These are phyloP conservation scores for Moxostoma hubbsi DNA, from an alignment of 2,797 vertebrate genomes.

Conservation along the genomic window DNA sequence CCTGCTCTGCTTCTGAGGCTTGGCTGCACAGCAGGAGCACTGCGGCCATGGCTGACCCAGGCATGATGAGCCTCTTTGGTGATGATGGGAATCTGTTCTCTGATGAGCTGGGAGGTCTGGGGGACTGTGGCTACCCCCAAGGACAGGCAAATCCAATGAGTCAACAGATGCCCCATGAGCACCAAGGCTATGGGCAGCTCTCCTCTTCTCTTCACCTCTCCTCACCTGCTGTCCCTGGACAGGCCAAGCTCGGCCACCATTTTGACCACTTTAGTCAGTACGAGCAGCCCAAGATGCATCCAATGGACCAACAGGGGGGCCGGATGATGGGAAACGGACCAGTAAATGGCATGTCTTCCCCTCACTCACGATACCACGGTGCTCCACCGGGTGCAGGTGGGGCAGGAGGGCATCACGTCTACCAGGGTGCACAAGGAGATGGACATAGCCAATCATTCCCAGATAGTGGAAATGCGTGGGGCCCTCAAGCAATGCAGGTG, in stretches of 20 bases:
- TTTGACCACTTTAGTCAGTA: conserved; percentile 95
- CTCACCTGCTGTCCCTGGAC: conserved; percentile 84
- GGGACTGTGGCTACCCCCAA: conserved; percentile 93
- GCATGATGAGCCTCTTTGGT: conserved; percentile 98
- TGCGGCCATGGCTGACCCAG: conserved; percentile 92
- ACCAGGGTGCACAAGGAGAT: conserved; percentile 85
- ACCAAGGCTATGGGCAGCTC: conserved; percentile 87
- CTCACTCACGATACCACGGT: conserved; percentile 91
- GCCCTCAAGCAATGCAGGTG: conserved; percentile 83
- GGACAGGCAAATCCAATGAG: conserved; percentile 89
- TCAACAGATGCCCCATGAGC: conserved; percentile 88
- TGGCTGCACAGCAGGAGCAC: conserved; percentile 64
- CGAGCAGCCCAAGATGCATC: conserved; percentile 89
- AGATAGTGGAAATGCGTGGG: conserved; percentile 84
- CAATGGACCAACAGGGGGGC: conserved; percentile 79
- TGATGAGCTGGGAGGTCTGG: conserved; percentile 92
- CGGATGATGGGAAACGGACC: conserved; percentile 87
- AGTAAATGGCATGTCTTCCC: conserved; percentile 91
- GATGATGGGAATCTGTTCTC: conserved; percentile 96
- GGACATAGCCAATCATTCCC: conserved; percentile 82
- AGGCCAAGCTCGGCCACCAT: conserved; percentile 91
- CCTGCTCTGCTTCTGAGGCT: conserved; percentile 76
- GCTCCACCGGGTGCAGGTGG: conserved; percentile 70
- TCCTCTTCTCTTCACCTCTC: conserved; percentile 82
- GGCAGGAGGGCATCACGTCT: conserved; percentile 86